A percentile compares a stretch with the other conserved stretches of the same genome.
These are phyloP conservation scores for Pseudopleuronectes americanus DNA, from an alignment of 2,797 vertebrate genomes.

Conservation along the genomic window DNA sequence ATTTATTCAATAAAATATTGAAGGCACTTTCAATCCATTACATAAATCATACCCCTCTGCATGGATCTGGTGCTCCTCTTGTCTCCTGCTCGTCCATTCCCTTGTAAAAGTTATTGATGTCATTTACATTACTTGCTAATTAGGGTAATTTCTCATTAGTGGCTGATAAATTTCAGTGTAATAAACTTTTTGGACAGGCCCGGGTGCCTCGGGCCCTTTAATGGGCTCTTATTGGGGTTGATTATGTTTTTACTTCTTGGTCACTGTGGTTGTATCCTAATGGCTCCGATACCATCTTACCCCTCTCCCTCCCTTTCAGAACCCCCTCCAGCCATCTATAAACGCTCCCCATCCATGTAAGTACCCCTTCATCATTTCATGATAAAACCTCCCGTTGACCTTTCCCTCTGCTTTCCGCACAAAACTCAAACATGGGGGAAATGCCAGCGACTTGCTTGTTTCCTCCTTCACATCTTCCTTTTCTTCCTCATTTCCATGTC, in stretches of 20 bases:
- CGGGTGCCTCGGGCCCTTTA: conserved; percentile 51
- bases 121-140: conserved; percentile 76
- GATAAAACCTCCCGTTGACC: conserved; percentile 50
- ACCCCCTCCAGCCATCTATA: conserved; percentile 88
- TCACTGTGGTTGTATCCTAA: conserved; percentile 69
- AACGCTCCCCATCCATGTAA: conserved; percentile 89
- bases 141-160: conserved; percentile 76
- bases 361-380: conserved; percentile 76
- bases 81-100: conserved; percentile 53
- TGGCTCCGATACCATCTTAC: conserved; percentile 66
- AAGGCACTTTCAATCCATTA: conserved; percentile 66
- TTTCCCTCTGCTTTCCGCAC: conserved; percentile 30
- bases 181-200: conserved; percentile 72
- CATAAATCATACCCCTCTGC: conserved; percentile 64
- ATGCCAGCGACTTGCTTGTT: conserved; percentile 35
- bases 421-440: conserved; percentile 28
- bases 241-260: conserved; percentile 71
- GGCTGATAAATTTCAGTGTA: conserved; percentile 74
- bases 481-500: conserved; percentile 23
- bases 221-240: conserved; percentile 55
- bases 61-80: conserved; percentile 57
- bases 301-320: conserved; percentile 84
- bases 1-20: conserved; percentile 74
- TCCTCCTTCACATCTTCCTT: conserved; percentile 25
- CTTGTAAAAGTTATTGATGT: conserved; percentile 74